Base-by-base conservation (phyloP, 2,113 vertebrate genomes). In the Urocolius indicus region DNA sequence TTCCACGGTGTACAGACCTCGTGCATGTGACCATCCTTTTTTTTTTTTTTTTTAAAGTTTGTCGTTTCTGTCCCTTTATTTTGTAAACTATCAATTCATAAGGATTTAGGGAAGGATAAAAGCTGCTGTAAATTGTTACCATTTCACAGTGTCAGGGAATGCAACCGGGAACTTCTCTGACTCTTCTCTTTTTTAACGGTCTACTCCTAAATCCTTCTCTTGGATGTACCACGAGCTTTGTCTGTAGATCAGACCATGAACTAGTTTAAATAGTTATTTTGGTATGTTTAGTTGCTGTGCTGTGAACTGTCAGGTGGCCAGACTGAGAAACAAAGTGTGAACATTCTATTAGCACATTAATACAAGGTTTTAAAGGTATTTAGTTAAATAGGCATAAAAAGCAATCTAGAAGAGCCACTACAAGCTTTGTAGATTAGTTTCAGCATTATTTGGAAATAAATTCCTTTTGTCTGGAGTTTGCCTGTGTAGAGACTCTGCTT, bases 231-330 rank as follows among this genome's bases (percentile, higher is more conserved):
- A 0, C 74, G 72, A 90, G 78, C 54, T 93, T 87, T 94, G 69
- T 90, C 91, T 91, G 82, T 20, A 69, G 92, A 90, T 84, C 72
- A 95, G 94, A 84, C 71, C 62, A 36, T 20, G 49, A 76, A 95
- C 85, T 49, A 62, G 74, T 95, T 85, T 90, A 93, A 88, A 82
- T 80, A 24, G 74, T 88, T 90, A 72, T 68, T 93, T 46, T 87
- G 90, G 74, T 74, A 85, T 65, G 15, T 49, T 79, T 91, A 79
- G 78, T 16, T 36, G 38, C 71, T 76, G 36, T 57, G 58, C 30
- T 94, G 58, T 27, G 69, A 94, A 72, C 74, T 43, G 23, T 91
- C 49, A 36, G 58, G 78, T 87, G 82, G 75, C 85, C 85, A 79
- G 38, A 41, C 15, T 72, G 75, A 54, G 58, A 90, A 95, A 85